Conservation (phyloP, 2,888 invertebrate genomes). For the Nectonema munidae region DNA sequence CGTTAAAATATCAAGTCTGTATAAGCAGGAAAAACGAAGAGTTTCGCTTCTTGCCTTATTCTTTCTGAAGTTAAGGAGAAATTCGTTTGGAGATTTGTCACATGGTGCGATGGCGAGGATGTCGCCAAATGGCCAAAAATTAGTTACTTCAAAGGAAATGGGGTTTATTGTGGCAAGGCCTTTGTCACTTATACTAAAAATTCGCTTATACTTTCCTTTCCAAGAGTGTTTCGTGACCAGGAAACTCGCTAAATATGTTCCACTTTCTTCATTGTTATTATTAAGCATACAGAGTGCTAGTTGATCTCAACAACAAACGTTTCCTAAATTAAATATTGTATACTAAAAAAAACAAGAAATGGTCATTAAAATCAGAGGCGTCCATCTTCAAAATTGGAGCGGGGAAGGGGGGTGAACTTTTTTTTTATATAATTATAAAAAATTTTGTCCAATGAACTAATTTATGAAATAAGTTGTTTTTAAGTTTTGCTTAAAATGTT, state of each 20-base stretch:
- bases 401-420: too few species aligned
- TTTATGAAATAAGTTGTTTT: too few species aligned
- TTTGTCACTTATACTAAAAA: constrained; percentile 70
- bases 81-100: constrained; percentile 25
- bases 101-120: constrained; percentile 25
- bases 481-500: too few species aligned
- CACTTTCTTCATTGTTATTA: too few species aligned
- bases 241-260: constrained; percentile 80
- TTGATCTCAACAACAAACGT: too few species aligned
- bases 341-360: too few species aligned
- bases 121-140: constrained; percentile 34
- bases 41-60: constrained; percentile 56
- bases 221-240: constrained; percentile 82
- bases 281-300: too few species aligned
- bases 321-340: too few species aligned
- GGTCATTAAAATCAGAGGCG: too few species aligned
- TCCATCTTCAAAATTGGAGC: too few species aligned
- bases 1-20: constrained; percentile 57
- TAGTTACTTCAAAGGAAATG: constrained; percentile 52
- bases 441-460: too few species aligned
- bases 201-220: constrained; percentile 92
- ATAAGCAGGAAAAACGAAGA: constrained; percentile 82
- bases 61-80: constrained; percentile 38
- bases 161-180: constrained; percentile 92
- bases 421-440: too few species aligned